phyloP scores from a whole-genome alignment of 2,888 invertebrate genomes.

The Hedya salicella region DNA sequence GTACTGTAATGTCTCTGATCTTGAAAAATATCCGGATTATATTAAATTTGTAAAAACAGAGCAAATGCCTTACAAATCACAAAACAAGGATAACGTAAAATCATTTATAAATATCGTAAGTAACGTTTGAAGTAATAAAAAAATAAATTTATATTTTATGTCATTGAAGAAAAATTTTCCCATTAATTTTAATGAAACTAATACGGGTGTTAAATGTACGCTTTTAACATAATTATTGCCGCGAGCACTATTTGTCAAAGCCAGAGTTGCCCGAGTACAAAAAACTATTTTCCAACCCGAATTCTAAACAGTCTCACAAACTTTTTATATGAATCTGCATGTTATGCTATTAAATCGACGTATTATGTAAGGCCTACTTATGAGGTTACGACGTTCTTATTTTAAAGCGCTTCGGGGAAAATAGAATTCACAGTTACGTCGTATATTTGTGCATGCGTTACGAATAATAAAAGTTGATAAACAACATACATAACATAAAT shows the following conservation, averaged over 20 bases:
- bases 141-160: no score
- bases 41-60: no score
- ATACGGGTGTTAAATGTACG: not conserved
- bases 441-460: slow-evolving; percentile 34
- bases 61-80: no score
- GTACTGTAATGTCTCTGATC: no score
- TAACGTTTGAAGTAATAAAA: no score
- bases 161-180: no score
- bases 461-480: slow-evolving; percentile 25
- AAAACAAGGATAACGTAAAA: no score
- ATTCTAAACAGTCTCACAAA: slow-evolving; percentile 35
- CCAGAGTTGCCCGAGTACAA: slow-evolving; percentile 12
- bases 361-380: not conserved
- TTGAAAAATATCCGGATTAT: no score
- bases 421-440: slow-evolving; percentile 26
- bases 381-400: not conserved
- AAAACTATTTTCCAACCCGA: slow-evolving; percentile 43
- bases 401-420: not conserved
- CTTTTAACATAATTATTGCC: not conserved
- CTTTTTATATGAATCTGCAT: slow-evolving; percentile 12
- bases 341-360: slow-evolving; percentile 38
- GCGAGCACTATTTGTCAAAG: slow-evolving; percentile 19
- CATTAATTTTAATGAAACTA: not conserved
- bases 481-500: slow-evolving; percentile 28
- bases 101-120: no score